phyloP scores from a whole-genome alignment of 2,113 vertebrate genomes.

The Apodemus speciosus region DNA sequence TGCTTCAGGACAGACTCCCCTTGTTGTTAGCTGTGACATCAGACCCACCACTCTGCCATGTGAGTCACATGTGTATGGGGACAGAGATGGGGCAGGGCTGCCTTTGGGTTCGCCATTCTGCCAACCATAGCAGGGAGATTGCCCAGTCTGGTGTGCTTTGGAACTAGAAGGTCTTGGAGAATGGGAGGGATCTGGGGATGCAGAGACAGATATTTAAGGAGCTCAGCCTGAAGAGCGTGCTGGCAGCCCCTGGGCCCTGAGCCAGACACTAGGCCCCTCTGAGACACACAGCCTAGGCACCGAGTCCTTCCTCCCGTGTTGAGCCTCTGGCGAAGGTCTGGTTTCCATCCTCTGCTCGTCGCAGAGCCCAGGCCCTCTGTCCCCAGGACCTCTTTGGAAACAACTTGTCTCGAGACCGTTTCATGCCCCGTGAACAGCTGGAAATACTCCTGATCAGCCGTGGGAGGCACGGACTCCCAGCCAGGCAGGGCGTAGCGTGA shows the following conservation, averaged over 20 bases:
- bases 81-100: background rate
- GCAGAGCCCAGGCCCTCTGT: background rate
- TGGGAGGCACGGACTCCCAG: background rate
- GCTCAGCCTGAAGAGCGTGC: background rate
- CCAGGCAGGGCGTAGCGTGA: background rate
- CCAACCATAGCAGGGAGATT: background rate
- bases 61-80: background rate
- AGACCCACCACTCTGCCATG: background rate
- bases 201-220: background rate
- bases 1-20: background rate
- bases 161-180: background rate
- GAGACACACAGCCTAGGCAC: background rate
- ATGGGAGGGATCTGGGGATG: background rate
- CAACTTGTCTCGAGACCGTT: slow-evolving; percentile 67
- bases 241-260: fast-evolving
- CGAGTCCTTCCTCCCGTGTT: no score
- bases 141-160: background rate
- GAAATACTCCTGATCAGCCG: slow-evolving; percentile 47
- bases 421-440: slow-evolving; percentile 30
- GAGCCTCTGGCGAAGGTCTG: background rate
- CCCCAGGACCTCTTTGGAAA: slow-evolving; percentile 48
- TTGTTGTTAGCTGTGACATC: background rate
- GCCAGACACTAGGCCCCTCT: background rate
- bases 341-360: background rate
- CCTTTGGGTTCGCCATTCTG: background rate